Base-by-base conservation (phyloP, 2,113 vertebrate species). In the Phylloscopus whistleri region DNA sequence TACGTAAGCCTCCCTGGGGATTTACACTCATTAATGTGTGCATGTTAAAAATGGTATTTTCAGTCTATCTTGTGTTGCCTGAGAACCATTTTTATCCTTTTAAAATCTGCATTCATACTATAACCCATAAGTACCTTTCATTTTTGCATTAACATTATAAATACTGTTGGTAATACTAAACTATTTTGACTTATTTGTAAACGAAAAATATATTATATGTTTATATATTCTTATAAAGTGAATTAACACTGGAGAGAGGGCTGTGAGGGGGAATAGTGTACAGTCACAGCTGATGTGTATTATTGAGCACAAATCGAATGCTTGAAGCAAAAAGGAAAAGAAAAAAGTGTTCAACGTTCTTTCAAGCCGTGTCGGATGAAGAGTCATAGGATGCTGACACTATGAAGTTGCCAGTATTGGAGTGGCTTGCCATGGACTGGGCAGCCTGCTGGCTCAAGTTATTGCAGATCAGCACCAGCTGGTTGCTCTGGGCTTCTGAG, bases 401-500 rank as follows among this genome's bases (percentile, higher is more conserved):
- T 35, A 98, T 98, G 95, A 98, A 98, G 70, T 98, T 98, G 93
- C 98, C 96, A 6, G 97, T 89, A 48, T 67, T 97, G 77, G 98
- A 96, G 90, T 97, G 98, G 83, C 97, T 97, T 0, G 98, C 98
- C 97, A 98, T 97, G 0, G 98, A 98, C 92, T 98, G 98, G 66
- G 98, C 97, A 2, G 98, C 98, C 92, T 98, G 98, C 95, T 98
- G 98, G 97, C 98, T 98, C 89, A 98, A 93, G 74, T 98, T 98
- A 96, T 98, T 98, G 92, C 98, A 98, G 95, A 98, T 98, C 10
- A 98, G 97, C 81, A 98, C 98, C 76, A 98, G 96, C 93, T 98
- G 98, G 97, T 98, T 98, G 96, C 98, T 98, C 96, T 98, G 98
- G 6, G 98, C 98, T 97, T 98, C 98, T 0, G 98, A 98, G 90